A percentile compares a stretch with the other conserved stretches of the same genome.
Conservation (phyloP, 2,797 vertebrate genomes). For the Perodicticus potto region DNA sequence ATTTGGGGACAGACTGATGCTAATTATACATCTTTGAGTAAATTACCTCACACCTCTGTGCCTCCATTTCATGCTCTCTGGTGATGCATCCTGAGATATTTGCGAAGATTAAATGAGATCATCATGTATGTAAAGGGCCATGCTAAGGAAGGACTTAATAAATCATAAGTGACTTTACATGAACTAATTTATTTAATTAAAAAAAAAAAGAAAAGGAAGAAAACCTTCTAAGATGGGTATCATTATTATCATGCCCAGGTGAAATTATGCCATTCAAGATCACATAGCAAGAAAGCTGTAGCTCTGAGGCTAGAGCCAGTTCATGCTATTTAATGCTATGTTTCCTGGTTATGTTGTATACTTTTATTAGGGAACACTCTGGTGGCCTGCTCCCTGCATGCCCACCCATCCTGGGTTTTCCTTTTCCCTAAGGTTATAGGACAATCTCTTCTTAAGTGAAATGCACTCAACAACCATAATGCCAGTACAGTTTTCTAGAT, state of each 20-base stretch:
- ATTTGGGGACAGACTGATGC: background rate
- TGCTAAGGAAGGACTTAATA: background rate
- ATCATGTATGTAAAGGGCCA: background rate
- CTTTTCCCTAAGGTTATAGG: background rate
- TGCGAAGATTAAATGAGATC: background rate
- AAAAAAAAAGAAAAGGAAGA: background rate
- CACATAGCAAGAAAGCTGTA: background rate
- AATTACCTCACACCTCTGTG: background rate
- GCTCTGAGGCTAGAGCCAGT: background rate
- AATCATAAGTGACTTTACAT: background rate
- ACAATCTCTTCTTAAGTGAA: background rate
- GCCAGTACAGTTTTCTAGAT: background rate
- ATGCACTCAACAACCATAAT: background rate
- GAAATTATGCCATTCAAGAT: background rate
- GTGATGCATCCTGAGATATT: background rate
- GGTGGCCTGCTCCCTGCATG: background rate
- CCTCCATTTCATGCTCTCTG: background rate
- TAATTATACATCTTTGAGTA: background rate
- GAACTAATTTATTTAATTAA: background rate
- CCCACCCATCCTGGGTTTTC: background rate
- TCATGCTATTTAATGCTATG: background rate
- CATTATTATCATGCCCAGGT: background rate
- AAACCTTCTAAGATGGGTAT: background rate
- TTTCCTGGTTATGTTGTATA: background rate
- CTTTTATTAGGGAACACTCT: background rate